Evolutionary conservation across 1,140 invertebrate species (phyloP).

Genomic region (Phymorhynchus buccinoides): DNA sequence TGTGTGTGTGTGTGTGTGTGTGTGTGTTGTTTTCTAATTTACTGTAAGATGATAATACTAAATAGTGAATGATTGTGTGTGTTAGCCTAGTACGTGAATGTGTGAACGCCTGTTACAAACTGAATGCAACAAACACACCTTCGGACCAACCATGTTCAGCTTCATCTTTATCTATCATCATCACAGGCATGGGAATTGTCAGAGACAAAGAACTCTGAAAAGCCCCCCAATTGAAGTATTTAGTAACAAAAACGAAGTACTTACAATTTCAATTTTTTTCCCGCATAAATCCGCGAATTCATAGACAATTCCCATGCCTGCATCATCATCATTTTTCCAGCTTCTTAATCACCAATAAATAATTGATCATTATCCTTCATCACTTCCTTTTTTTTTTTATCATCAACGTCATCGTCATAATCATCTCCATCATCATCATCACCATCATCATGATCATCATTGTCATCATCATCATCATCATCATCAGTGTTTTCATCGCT

Average conservation of each 20-base stretch:
- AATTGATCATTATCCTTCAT: too few species aligned
- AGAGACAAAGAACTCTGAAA: too few species aligned
- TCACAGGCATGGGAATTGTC: neutral
- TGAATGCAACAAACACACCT: neutral
- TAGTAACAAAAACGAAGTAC: too few species aligned
- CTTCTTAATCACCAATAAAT: too few species aligned
- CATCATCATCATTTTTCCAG: too few species aligned
- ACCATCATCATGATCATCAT: neutral
- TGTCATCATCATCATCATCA: neutral
- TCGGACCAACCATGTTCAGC: neutral
- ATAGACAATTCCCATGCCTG: too few species aligned
- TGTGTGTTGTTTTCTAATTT: neutral
- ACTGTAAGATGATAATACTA: neutral
- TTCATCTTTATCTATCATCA: neutral
- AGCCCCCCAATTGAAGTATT: neutral
- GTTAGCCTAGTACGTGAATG: too few species aligned
- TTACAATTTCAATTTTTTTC: neutral
- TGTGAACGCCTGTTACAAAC: too few species aligned
- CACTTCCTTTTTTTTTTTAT: neutral
- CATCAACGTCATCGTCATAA: neutral
- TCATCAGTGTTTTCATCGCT: too few species aligned
- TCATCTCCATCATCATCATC: neutral
- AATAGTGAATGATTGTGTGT: too few species aligned
- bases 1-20: constrained; percentile 6
- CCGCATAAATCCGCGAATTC: too few species aligned